Evolutionary conservation across 2,113 vertebrate genomes (phyloP), one percentile per base, ranked within the genome.

Genomic region (Cottus gobio): DNA sequence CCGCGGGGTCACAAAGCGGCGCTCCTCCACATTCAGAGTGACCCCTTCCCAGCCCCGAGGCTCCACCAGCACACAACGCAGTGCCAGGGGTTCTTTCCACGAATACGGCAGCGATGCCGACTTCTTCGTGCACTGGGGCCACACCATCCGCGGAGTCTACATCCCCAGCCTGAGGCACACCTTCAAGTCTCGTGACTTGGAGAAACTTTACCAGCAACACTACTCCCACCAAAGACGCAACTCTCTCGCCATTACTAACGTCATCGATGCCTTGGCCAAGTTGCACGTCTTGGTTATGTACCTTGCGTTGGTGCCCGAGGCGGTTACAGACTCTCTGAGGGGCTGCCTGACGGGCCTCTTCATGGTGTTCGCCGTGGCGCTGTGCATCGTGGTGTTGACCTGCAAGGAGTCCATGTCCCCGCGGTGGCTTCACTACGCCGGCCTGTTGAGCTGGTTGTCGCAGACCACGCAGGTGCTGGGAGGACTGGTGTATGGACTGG

Each of bases 131-230:
- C 84, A 88, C 82, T 92, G 93, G 93, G 92, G 94, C 10, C 89
- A 26, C 37, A 85, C 85, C 6, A 30, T 90, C 39, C 87, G 34
- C 8, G 93, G 95, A 1, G 79, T 95, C 66, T 91, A 91, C 79
- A 80, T 95, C 24, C 95, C 95, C 31, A 91, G 84, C 28, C 72
- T 95, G 44, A 90, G 93, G 62, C 95, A 95, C 84, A 93, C 93
- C 65, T 96, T 96, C 74, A 94, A 93, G 80, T 95, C 94, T 30
- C 54, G 44, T 0, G 91, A 95, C 64, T 77, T 96, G 71, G 95
- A 96, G 77, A 94, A 91, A 72, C 94, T 95, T 48, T 96, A 95
- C 91, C 95, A 96, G 85, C 85, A 89, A 13, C 93, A 95, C 87
- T 95, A 93, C 1, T 94, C 91, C 16, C 92, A 93, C 80, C 94